These are phyloP conservation scores for Ichneumoninae sp. DNA, from an alignment of 2,888 invertebrate genomes.

Conservation along the genomic window DNA sequence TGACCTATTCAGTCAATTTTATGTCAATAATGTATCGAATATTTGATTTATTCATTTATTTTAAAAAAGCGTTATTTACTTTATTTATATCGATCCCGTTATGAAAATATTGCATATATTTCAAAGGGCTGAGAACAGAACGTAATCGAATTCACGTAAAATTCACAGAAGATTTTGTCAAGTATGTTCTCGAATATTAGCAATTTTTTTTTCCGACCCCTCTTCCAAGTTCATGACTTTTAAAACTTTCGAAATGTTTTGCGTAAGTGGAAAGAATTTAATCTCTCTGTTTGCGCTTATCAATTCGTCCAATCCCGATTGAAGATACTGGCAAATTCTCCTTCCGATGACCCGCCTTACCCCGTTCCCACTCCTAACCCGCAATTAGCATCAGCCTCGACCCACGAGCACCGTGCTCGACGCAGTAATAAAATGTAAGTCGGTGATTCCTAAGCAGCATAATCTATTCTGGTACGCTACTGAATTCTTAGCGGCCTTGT, in stretches of 20 bases:
- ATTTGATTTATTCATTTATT: not conserved
- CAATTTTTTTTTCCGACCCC: not conserved
- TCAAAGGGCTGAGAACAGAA: not conserved
- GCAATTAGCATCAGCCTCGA: slow-evolving; percentile 50
- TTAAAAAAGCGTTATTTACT: not conserved
- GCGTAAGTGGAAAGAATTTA: too few species aligned
- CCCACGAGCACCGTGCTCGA: slow-evolving; percentile 15
- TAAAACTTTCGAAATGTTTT: not conserved
- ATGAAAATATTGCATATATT: not conserved
- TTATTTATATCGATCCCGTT: not conserved
- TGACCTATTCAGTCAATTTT: not conserved
- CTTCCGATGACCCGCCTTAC: not conserved
- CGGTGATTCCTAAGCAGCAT: slow-evolving; percentile 12
- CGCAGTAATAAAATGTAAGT: slow-evolving; percentile 32
- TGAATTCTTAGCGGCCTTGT: slow-evolving; percentile 24
- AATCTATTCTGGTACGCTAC: slow-evolving; percentile 43
- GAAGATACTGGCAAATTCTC: not conserved
- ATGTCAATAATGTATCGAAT: not conserved
- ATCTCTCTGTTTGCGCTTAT: too few species aligned
- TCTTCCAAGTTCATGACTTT: not conserved
- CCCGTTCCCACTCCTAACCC: not conserved
- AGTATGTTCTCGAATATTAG: not conserved
- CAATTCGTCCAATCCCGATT: not conserved
- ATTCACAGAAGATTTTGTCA: not conserved
- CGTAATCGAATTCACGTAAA: not conserved